A percentile compares a stretch with the other conserved stretches of the same genome.
Evolutionary conservation across 1,140 invertebrate species (phyloP).

Genomic region (Tetramorium alpestre): DNA sequence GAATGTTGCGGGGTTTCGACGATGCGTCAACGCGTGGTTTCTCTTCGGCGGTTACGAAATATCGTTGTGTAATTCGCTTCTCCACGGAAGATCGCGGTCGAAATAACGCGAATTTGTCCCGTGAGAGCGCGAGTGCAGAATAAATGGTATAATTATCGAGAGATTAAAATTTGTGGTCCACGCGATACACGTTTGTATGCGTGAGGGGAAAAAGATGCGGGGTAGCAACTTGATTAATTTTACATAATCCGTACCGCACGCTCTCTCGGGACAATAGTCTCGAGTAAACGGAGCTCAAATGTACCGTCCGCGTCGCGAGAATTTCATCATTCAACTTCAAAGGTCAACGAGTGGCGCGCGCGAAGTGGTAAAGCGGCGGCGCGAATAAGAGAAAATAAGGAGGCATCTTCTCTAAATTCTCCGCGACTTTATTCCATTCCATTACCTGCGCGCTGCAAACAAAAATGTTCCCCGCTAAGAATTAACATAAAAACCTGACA

Average conservation of each 20-base stretch:
- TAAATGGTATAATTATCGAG: neutral
- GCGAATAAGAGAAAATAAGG: constrained; percentile 36
- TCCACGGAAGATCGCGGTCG: neutral
- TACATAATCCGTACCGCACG: neutral
- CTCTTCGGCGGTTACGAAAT: constrained; percentile 42
- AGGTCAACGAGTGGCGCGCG: constrained; percentile 46
- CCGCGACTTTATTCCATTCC: constrained; percentile 49
- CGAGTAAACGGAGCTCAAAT: neutral
- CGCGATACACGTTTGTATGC: neutral
- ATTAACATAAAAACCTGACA: constrained; percentile 51
- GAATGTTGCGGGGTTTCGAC: constrained; percentile 47
- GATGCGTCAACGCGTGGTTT: constrained; percentile 49
- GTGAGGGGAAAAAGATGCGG: neutral
- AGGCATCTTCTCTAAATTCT: constrained; percentile 41
- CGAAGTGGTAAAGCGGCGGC: neutral
- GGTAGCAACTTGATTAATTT: neutral
- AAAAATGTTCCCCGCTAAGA: constrained; percentile 42
- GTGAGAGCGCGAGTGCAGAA: too few relatives aligned
- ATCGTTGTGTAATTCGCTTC: constrained; percentile 41
- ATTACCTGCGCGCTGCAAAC: constrained; percentile 52
- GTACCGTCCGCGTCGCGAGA: constrained; percentile 21
- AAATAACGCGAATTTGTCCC: constrained; percentile 12
- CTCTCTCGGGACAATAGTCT: neutral
- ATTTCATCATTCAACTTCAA: constrained; percentile 43
- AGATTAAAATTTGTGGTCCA: neutral